phyloP scores from a whole-genome alignment of 1,140 invertebrate genomes.

The Campoletis sonorensis region DNA sequence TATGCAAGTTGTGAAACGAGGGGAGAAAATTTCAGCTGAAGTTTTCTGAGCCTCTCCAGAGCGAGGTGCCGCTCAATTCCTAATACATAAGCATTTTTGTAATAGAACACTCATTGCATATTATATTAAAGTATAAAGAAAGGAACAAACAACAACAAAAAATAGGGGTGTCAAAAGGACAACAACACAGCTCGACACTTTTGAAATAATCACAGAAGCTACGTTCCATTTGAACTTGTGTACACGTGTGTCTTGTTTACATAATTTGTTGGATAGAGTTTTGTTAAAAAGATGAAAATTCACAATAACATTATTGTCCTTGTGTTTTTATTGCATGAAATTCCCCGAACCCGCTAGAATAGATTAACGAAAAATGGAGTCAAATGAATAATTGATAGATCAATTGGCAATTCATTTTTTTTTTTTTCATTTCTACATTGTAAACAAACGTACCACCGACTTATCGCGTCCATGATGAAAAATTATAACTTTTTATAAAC shows the following conservation, averaged over 20 bases:
- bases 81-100: constrained; percentile 47
- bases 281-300: constrained; percentile 69
- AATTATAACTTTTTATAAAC: too few relatives aligned
- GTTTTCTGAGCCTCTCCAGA: background rate
- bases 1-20: background rate
- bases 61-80: background rate
- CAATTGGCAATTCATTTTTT: background rate
- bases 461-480: too few relatives aligned
- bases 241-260: constrained; percentile 63
- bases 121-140: constrained; percentile 46
- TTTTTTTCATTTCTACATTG: background rate
- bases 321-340: constrained; percentile 52
- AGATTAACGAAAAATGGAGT: too few relatives aligned
- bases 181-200: constrained; percentile 12
- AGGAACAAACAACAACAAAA: constrained; percentile 39
- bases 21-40: constrained; percentile 1
- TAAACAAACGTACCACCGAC: too few relatives aligned
- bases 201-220: background rate
- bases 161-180: background rate
- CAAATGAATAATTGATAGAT: background rate
- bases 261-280: constrained; percentile 70
- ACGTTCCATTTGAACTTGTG: constrained; percentile 51
- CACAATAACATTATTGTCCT: constrained; percentile 60
- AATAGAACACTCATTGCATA: constrained; percentile 55
- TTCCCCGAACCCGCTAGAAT: background rate